These are phyloP conservation scores for Macrosoma leucophasiata DNA, from an alignment of 2,888 invertebrate genomes.

Conservation along the genomic window DNA sequence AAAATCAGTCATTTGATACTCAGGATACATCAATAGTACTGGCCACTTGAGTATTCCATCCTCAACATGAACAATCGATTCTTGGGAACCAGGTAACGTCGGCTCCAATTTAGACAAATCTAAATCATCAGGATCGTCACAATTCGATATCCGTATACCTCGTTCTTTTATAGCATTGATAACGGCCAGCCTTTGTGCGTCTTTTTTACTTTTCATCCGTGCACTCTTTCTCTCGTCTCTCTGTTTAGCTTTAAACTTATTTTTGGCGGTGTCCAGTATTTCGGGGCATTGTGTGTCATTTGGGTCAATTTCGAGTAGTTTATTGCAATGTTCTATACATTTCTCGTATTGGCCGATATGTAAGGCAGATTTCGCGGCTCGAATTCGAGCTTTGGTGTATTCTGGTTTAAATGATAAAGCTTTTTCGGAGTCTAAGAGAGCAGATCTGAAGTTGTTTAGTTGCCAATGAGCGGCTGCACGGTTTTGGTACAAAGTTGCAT, in stretches of 20 bases:
- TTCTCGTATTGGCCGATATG: slow-evolving; percentile 81
- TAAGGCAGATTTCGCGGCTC: slow-evolving; percentile 85
- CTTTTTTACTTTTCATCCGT: slow-evolving; percentile 50
- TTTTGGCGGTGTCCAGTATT: slow-evolving; percentile 55
- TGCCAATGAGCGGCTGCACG: slow-evolving; percentile 92
- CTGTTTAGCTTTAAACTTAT: slow-evolving; percentile 63
- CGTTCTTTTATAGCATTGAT: slow-evolving; percentile 61
- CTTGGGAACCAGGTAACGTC: slow-evolving; percentile 78
- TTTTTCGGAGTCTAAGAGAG: slow-evolving; percentile 85
- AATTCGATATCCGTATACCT: slow-evolving; percentile 72
- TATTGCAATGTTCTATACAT: slow-evolving; percentile 83
- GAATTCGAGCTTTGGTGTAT: slow-evolving; percentile 84
- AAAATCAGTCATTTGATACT: slow-evolving; percentile 90
- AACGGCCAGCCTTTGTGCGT: slow-evolving; percentile 52
- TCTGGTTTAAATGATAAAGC: slow-evolving; percentile 84
- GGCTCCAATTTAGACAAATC: slow-evolving; percentile 77
- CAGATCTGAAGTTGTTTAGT: slow-evolving; percentile 87
- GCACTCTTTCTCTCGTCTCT: slow-evolving; percentile 74
- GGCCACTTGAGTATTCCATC: slow-evolving; percentile 87
- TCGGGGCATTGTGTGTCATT: slow-evolving; percentile 66
- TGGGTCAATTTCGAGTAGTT: slow-evolving; percentile 75
- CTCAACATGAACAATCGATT: slow-evolving; percentile 78
- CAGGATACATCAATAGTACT: slow-evolving; percentile 91
- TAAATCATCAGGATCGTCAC: slow-evolving; percentile 59
- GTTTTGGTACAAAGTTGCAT: slow-evolving; percentile 92